These are phyloP conservation scores for Camponotus pennsylvanicus DNA, from an alignment of 1,140 invertebrate genomes.

Conservation along the genomic window DNA sequence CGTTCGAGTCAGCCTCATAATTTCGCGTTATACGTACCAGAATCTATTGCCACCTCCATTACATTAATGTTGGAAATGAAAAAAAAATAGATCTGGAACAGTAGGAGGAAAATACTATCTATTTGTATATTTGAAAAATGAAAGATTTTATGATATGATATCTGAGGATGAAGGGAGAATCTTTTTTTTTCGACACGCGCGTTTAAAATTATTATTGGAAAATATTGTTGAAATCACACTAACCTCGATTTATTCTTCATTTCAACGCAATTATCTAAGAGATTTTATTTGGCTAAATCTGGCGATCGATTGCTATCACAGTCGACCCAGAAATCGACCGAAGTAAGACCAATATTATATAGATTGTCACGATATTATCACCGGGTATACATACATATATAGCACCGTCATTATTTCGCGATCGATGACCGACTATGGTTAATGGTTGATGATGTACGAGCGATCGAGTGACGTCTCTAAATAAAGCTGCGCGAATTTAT, in stretches of 20 bases:
- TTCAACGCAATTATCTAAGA: neutral
- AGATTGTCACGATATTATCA: neutral
- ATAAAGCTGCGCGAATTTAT: slow-evolving; percentile 53
- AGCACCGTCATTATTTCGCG: slow-evolving; percentile 45
- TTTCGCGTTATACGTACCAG: slow-evolving; percentile 11
- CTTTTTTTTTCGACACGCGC: too few species aligned
- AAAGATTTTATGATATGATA: neutral
- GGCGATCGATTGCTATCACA: slow-evolving; percentile 33
- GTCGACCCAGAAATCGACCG: slow-evolving; percentile 22
- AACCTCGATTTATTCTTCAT: slow-evolving; percentile 19
- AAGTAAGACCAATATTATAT: slow-evolving; percentile 27
- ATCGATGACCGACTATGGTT: slow-evolving; percentile 52
- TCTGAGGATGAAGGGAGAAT: too few species aligned
- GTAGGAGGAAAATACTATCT: neutral
- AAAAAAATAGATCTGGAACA: neutral
- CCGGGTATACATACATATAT: neutral
- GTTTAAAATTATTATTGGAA: neutral
- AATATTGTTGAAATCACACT: slow-evolving; percentile 5
- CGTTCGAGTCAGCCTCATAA: slow-evolving; percentile 61
- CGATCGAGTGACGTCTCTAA: slow-evolving; percentile 54
- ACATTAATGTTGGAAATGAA: neutral
- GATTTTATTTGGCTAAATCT: slow-evolving; percentile 26
- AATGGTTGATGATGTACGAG: neutral
- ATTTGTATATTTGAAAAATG: neutral
- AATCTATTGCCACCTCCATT: slow-evolving; percentile 5